Evolutionary conservation across 2,797 vertebrate species (phyloP).

Genomic region (Eulemur coronatus): DNA sequence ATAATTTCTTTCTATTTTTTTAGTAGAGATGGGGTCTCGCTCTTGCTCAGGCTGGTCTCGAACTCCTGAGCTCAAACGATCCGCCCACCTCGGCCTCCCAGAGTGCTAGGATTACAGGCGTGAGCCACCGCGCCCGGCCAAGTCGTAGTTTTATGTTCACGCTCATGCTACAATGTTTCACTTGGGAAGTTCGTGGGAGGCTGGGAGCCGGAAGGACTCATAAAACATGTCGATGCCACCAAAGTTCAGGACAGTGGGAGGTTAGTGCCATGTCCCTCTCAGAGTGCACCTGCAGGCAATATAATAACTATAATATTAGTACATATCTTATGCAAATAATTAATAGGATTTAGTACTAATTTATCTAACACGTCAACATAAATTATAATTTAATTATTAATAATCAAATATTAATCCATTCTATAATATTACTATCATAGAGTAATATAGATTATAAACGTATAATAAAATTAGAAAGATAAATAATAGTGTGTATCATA

Average conservation of each 20-base stretch:
- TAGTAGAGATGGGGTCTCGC: no score
- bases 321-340: no score
- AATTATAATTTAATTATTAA: neutral
- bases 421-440: neutral
- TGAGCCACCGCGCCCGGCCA: no score
- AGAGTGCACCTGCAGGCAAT: neutral
- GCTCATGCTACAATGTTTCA: neutral
- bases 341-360: neutral
- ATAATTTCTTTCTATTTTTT: no score
- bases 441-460: accelerated
- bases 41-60: no score
- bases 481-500: accelerated
- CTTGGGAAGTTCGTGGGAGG: neutral
- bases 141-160: accelerated
- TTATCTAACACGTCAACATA: neutral
- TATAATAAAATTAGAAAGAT: neutral
- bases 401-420: neutral
- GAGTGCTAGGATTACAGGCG: no score
- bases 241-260: neutral
- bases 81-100: no score
- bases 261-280: accelerated
- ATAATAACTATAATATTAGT: accelerated
- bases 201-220: accelerated
- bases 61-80: no score
- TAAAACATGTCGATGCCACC: accelerated